phyloP scores from a whole-genome alignment of 2,888 invertebrate genomes.

The Falcaria lacertinaria region DNA sequence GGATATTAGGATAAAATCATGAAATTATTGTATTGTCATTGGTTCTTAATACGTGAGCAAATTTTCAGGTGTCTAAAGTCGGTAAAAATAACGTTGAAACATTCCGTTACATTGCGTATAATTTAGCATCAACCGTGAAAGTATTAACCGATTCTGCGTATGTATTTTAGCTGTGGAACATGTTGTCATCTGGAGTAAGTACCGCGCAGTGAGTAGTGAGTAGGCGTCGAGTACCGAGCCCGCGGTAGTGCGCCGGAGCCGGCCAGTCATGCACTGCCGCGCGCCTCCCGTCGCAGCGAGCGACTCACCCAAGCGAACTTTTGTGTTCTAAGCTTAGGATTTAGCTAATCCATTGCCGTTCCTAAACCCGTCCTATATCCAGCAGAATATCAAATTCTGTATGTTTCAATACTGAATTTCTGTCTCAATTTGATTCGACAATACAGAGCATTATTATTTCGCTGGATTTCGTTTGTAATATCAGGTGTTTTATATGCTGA shows the following conservation, averaged over 20 bases:
- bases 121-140: no score
- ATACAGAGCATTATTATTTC: neutral
- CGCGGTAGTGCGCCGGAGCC: neutral
- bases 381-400: constrained; percentile 25
- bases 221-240: neutral
- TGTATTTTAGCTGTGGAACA: no score
- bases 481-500: neutral
- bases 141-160: no score
- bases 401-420: constrained; percentile 4
- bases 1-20: no score
- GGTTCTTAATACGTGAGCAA: no score
- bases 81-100: no score
- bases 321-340: constrained; percentile 49
- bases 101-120: no score
- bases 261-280: constrained; percentile 34
- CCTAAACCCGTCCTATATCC: constrained; percentile 2
- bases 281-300: constrained; percentile 35
- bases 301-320: constrained; percentile 48
- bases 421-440: neutral
- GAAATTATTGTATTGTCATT: no score
- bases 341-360: constrained; percentile 33
- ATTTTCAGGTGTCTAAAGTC: no score
- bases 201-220: no score
- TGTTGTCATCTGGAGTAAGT: no score
- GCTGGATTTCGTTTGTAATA: constrained; percentile 3